Evolutionary conservation across 2,888 invertebrate genomes (phyloP), one percentile per base, ranked within the genome.

Genomic region (Odontomyia ornata): DNA sequence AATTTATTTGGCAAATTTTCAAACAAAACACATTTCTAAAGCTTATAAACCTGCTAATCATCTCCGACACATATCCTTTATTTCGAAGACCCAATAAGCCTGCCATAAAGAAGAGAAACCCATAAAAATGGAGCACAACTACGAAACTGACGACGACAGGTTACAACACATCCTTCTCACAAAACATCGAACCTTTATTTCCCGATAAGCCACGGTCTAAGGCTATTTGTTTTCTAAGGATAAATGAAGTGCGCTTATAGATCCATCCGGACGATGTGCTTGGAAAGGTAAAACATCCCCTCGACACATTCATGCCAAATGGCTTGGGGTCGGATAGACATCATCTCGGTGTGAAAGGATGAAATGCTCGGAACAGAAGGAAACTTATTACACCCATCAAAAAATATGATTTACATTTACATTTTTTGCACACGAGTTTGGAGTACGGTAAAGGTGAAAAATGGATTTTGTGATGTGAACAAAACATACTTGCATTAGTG

Each of bases 401-500:
- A 65, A 65, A 65, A 65, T 65, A 65, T 65, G 65, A 65, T 65
- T 65, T 65, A 65, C 65, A 65, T 65, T 27, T 64, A 30, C 64
- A 9, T 36, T 36, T 36, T n/a, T 27, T 36, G n/a, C 30, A 11
- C 7, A 36, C 36, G n/a, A 18, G 21, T 36, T 18, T n/a, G 23
- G n/a, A 64, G 3, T 30, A 15, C 65, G 36, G 18, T 5, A 30
- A n/a, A 65, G 43, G 65, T 65, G 65, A 65, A 28, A 65, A 65
- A 65, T 65, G 65, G 65, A 36, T 65, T 25, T 36, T 36, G 65
- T 1, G 27, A 1, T 21, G 36, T 11, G 43, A 65, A 36, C 65
- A 65, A 4, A 9, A 65, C 18, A 52, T 18, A 15, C 52, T 15
- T 15, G 15, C 9, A 43, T 43, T 52, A 18, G 4, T 15, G 52